phyloP scores from a whole-genome alignment of 2,888 invertebrate species.

The Cheilosia scutellata region DNA sequence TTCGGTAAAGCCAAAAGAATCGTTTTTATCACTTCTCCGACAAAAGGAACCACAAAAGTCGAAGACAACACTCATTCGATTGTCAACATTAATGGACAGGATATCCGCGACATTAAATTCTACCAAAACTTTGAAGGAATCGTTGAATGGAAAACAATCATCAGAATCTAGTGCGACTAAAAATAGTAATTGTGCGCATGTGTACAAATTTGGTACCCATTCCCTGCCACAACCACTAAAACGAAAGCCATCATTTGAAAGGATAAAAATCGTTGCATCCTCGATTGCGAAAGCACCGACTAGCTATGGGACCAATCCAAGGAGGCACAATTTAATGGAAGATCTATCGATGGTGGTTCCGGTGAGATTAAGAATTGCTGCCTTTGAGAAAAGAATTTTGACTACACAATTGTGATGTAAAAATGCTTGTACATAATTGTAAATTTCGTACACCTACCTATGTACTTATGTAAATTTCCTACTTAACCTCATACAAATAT shows the following conservation, averaged over 20 bases:
- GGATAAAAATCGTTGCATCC: slow-evolving; percentile 78
- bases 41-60: slow-evolving; percentile 36
- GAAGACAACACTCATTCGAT: slow-evolving; percentile 16
- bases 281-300: slow-evolving; percentile 73
- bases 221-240: slow-evolving; percentile 76
- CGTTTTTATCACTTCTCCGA: slow-evolving; percentile 45
- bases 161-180: slow-evolving; percentile 4
- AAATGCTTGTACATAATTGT: background rate
- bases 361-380: slow-evolving; percentile 81
- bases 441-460: background rate
- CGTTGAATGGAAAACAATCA: background rate
- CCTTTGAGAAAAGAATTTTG: slow-evolving; percentile 80
- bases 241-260: slow-evolving; percentile 80
- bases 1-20: slow-evolving; percentile 27
- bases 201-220: slow-evolving; percentile 25
- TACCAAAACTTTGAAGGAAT: slow-evolving; percentile 13
- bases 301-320: slow-evolving; percentile 77
- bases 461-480: slow-evolving; percentile 3
- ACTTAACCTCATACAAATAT: background rate
- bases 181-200: background rate
- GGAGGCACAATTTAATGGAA: slow-evolving; percentile 81
- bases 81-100: slow-evolving; percentile 27
- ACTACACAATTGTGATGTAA: background rate
- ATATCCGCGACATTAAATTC: slow-evolving; percentile 3
- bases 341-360: slow-evolving; percentile 81